A percentile compares a stretch with the other conserved stretches of the same genome.
phyloP scores from a whole-genome alignment of 1,140 invertebrate species.

The Melipona quadrifasciata region DNA sequence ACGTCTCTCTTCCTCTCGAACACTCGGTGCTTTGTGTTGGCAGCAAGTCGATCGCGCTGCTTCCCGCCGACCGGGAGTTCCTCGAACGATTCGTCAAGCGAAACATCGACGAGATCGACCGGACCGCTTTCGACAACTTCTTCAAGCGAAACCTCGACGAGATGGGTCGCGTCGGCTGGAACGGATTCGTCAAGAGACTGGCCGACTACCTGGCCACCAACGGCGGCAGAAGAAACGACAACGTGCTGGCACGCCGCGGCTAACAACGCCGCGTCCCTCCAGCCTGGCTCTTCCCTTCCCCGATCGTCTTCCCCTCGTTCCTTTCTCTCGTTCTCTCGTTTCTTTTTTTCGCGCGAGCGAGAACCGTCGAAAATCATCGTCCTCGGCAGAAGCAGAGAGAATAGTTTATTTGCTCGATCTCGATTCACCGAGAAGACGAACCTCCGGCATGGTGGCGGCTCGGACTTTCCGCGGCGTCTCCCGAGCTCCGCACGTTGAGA shows the following conservation, averaged over 20 bases:
- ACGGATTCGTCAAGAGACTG: constrained; percentile 79
- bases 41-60: neutral
- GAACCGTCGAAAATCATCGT: neutral
- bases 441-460: constrained; percentile 53
- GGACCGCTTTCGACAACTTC: constrained; percentile 83
- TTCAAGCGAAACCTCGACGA: constrained; percentile 84
- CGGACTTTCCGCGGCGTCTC: neutral
- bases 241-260: neutral
- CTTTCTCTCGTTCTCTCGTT: neutral
- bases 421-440: constrained; percentile 62
- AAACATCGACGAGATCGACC: constrained; percentile 85
- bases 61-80: constrained; percentile 66
- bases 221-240: neutral
- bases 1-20: no score
- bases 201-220: constrained; percentile 66
- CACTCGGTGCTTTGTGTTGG: neutral
- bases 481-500: constrained; percentile 21
- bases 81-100: constrained; percentile 79
- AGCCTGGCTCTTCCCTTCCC: no score
- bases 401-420: neutral
- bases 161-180: constrained; percentile 81
- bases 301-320: neutral
- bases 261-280: no score
- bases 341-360: neutral
- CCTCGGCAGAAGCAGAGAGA: no score